Evolutionary conservation across 1,140 invertebrate genomes (phyloP).

Genomic region (Leptinotarsa undecemlineata): DNA sequence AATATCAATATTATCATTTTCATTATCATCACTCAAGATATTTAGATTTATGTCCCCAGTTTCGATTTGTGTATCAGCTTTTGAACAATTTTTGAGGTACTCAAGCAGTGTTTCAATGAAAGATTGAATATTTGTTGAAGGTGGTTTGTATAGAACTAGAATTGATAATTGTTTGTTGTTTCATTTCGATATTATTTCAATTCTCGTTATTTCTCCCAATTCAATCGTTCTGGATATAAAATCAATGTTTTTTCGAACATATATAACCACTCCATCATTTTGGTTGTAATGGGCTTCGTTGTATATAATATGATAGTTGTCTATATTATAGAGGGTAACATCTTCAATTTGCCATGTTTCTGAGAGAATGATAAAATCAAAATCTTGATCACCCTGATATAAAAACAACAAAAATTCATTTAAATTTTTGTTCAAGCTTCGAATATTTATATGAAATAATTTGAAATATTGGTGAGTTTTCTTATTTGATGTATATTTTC

Average conservation of each 20-base stretch:
- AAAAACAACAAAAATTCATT: too few relatives aligned
- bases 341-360: constrained; percentile 11
- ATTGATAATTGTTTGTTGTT: too few relatives aligned
- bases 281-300: constrained; percentile 9
- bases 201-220: not conserved
- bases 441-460: constrained; percentile 4
- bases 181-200: too few relatives aligned
- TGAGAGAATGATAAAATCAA: not conserved
- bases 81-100: constrained; percentile 8
- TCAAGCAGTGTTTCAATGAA: not conserved
- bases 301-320: constrained; percentile 4
- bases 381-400: too few relatives aligned
- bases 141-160: not conserved
- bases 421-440: not conserved
- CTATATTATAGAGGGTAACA: constrained; percentile 10
- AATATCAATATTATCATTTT: not conserved
- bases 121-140: not conserved
- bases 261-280: constrained; percentile 11
- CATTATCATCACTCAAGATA: not conserved
- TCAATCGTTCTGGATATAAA: not conserved
- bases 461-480: constrained; percentile 1
- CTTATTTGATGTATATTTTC: constrained; percentile 7
- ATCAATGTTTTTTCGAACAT: constrained; percentile 15
- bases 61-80: not conserved
- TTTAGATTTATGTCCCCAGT: too few relatives aligned